phyloP scores from a whole-genome alignment of 2,888 invertebrate species.

The Pseudococcus viburni region DNA sequence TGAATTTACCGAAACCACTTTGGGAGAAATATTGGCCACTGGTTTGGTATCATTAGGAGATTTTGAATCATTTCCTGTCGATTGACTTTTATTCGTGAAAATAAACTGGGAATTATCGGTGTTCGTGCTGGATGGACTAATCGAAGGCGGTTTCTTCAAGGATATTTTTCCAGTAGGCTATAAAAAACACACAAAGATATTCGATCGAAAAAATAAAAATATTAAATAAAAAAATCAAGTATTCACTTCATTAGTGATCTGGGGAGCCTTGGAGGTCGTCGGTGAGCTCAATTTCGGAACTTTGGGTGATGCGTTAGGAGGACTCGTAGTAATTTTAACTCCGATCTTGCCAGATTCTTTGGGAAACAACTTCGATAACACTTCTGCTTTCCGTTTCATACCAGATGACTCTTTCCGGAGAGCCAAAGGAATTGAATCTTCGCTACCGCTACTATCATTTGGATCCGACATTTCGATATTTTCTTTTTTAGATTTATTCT shows the following conservation, averaged over 20 bases:
- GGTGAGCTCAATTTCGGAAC: conserved; percentile 64
- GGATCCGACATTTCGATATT: conserved; percentile 45
- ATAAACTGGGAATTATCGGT: neutral
- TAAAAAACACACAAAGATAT: neutral
- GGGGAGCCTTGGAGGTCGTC: neutral
- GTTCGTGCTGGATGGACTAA: conserved; percentile 11
- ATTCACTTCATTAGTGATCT: neutral
- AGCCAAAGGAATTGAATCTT: conserved; percentile 63
- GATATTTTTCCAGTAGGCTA: neutral
- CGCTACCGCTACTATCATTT: conserved; percentile 68
- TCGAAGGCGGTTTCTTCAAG: neutral
- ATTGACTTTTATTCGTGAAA: neutral
- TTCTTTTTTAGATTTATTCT: conserved; percentile 12
- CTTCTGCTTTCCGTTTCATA: conserved; percentile 86
- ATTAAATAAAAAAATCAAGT: neutral
- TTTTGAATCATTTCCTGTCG: neutral
- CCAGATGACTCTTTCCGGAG: conserved; percentile 47
- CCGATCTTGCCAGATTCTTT: conserved; percentile 91
- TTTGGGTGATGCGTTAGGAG: conserved; percentile 71
- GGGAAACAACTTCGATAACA: conserved; percentile 76
- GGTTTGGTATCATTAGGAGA: neutral
- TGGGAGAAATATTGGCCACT: conserved; percentile 39
- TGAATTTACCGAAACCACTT: conserved; percentile 22
- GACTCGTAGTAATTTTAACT: conserved; percentile 87
- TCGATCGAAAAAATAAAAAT: neutral